Evolutionary conservation across 2,797 vertebrate genomes (phyloP).

Genomic region (Takifugu rubripes): DNA sequence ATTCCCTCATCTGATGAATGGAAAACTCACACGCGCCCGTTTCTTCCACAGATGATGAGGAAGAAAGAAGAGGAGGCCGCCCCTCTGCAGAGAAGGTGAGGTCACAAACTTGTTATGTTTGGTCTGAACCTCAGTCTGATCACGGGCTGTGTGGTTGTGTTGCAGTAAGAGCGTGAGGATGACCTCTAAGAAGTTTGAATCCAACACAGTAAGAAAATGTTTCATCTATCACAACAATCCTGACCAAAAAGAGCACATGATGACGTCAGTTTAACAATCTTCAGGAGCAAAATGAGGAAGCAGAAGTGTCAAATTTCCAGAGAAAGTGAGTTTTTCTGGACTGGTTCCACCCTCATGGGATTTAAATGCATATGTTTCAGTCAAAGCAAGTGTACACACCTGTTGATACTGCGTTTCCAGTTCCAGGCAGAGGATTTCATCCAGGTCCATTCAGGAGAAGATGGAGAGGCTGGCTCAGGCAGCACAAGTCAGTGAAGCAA

Average conservation of each 20-base stretch:
- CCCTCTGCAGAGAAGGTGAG: conserved; percentile 74
- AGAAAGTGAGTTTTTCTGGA: conserved; percentile 69
- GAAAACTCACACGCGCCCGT: conserved; percentile 1
- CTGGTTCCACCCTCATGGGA: too few relatives aligned
- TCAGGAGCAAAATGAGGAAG: conserved; percentile 61
- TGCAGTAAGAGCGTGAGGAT: conserved; percentile 71
- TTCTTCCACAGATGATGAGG: conserved; percentile 64
- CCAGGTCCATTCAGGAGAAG: conserved; percentile 84
- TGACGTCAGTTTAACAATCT: conserved; percentile 6
- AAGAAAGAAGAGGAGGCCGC: conserved; percentile 68
- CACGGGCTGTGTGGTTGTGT: conserved; percentile 7
- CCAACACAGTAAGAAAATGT: conserved; percentile 53
- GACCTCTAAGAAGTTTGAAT: conserved; percentile 65
- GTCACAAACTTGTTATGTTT: not conserved
- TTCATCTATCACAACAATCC: conserved; percentile 1
- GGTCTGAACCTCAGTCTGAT: not conserved
- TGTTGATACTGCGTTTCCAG: conserved; percentile 55
- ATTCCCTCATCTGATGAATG: conserved; percentile 1
- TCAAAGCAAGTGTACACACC: not conserved
- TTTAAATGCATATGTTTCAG: not conserved
- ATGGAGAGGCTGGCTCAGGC: conserved; percentile 87
- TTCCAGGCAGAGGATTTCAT: conserved; percentile 81
- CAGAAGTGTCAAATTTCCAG: conserved; percentile 63
- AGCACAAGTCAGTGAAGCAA: conserved; percentile 76
- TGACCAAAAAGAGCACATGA: too few relatives aligned